These are phyloP conservation scores for Drosophila formosana DNA, from an alignment of 2,888 invertebrate species.

Conservation along the genomic window DNA sequence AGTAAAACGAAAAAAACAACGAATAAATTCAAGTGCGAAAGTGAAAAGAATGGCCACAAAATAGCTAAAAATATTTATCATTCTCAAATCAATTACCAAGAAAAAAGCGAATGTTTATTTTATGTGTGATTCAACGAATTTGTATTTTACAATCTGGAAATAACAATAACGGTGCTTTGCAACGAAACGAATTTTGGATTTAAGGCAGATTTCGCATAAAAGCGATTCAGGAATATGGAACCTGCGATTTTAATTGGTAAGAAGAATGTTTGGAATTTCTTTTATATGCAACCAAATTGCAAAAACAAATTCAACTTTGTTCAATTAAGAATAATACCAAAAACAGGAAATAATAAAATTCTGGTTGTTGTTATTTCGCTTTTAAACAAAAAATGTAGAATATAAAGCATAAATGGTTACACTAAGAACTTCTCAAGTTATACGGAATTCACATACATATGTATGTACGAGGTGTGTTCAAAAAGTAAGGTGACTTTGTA, in stretches of 20 bases:
- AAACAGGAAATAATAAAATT: no score
- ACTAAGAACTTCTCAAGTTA: no score
- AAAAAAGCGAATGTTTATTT: conserved; percentile 22
- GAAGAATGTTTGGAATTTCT: not conserved
- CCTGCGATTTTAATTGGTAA: conserved; percentile 78
- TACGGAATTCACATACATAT: no score
- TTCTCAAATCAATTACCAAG: conserved; percentile 5
- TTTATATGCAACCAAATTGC: not conserved
- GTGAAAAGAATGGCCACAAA: conserved; percentile 38
- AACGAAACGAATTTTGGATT: conserved; percentile 57
- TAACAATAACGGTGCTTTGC: conserved; percentile 19
- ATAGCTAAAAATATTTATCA: conserved; percentile 25
- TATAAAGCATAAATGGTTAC: no score
- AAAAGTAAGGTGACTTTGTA: no score
- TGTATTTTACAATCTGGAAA: conserved; percentile 22
- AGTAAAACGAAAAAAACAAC: conserved; percentile 9
- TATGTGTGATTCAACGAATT: conserved; percentile 62
- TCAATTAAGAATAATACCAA: no score
- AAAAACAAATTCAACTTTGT: no score
- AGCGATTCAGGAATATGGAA: conserved; percentile 61
- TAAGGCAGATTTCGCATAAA: conserved; percentile 10
- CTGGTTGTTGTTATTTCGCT: no score
- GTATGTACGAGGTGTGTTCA: no score
- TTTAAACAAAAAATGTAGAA: no score
- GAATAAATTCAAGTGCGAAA: conserved; percentile 30